phyloP scores from a whole-genome alignment of 2,888 invertebrate species.

The Morpho achilles region DNA sequence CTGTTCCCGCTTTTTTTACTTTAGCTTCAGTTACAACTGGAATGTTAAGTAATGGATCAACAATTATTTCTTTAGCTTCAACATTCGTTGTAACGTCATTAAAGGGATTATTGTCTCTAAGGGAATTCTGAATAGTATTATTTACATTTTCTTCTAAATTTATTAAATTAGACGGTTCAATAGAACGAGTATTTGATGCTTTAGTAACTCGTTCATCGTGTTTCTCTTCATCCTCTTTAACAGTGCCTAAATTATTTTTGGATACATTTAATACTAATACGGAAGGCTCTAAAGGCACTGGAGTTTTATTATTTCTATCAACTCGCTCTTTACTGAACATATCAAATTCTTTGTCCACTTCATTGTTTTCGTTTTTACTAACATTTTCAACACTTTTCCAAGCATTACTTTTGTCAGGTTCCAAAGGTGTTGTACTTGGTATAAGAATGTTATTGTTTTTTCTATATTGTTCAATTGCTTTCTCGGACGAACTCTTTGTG shows the following conservation, averaged over 20 bases:
- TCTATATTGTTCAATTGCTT: constrained; percentile 29
- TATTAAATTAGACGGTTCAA: constrained; percentile 20
- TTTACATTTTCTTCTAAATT: constrained; percentile 2
- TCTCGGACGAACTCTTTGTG: constrained; percentile 43
- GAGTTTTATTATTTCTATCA: constrained; percentile 45
- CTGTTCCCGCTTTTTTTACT: constrained; percentile 9
- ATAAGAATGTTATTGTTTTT: constrained; percentile 31
- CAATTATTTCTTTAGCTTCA: constrained; percentile 17
- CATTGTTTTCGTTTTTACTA: constrained; percentile 33
- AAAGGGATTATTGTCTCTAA: constrained; percentile 29
- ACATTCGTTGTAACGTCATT: constrained; percentile 5
- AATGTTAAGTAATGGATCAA: constrained; percentile 30
- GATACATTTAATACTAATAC: constrained; percentile 48
- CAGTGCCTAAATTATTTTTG: constrained; percentile 59
- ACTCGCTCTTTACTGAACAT: constrained; percentile 67
- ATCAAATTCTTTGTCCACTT: constrained; percentile 71
- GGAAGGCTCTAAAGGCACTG: constrained; percentile 50
- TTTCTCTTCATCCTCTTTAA: constrained; percentile 64
- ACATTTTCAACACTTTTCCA: constrained; percentile 57
- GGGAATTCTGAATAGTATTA: constrained; percentile 7
- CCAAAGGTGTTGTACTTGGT: constrained; percentile 58
- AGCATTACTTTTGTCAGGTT: constrained; percentile 48
- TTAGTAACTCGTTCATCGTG: constrained; percentile 36
- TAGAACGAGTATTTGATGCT: constrained; percentile 31
- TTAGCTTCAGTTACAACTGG: constrained; percentile 19